phyloP scores from a whole-genome alignment of 2,888 invertebrate species.

The Ditula angustiorana region DNA sequence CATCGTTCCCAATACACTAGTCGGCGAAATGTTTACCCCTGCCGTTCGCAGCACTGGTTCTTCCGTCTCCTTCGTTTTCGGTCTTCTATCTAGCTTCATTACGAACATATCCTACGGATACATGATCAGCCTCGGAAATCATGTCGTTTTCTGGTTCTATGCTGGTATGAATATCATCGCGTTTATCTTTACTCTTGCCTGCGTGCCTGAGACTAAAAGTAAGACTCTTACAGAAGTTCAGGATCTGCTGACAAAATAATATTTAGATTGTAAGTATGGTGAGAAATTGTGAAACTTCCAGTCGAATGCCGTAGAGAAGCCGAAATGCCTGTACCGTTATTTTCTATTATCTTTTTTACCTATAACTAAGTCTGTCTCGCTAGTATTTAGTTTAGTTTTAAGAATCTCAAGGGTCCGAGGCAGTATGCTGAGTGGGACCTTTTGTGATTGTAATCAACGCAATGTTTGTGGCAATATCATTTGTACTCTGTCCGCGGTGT shows the following conservation, averaged over 20 bases:
- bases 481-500: too few relatives aligned
- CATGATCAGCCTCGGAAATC: neutral
- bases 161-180: neutral
- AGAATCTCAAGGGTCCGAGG: too few relatives aligned
- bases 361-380: too few relatives aligned
- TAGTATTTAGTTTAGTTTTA: too few relatives aligned
- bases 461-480: too few relatives aligned
- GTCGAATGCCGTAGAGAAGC: too few relatives aligned
- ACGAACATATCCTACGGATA: constrained; percentile 8
- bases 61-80: constrained; percentile 6
- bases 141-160: neutral
- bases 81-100: neutral
- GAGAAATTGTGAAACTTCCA: too few relatives aligned
- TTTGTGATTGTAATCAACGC: too few relatives aligned
- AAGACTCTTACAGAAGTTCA: constrained; percentile 8
- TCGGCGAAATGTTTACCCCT: constrained; percentile 23
- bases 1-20: constrained; percentile 12
- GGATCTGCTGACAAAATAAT: neutral
- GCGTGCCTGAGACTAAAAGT: constrained; percentile 4
- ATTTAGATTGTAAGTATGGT: too few relatives aligned
- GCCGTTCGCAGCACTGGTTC: constrained; percentile 20
- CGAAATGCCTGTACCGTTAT: too few relatives aligned
- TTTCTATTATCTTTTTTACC: too few relatives aligned
- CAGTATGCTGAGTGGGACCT: too few relatives aligned
- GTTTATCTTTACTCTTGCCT: neutral